A percentile compares a stretch with the other conserved stretches of the same genome.
Conservation (phyloP, 2,113 vertebrate species). For the Nyctereutes procyonoides region DNA sequence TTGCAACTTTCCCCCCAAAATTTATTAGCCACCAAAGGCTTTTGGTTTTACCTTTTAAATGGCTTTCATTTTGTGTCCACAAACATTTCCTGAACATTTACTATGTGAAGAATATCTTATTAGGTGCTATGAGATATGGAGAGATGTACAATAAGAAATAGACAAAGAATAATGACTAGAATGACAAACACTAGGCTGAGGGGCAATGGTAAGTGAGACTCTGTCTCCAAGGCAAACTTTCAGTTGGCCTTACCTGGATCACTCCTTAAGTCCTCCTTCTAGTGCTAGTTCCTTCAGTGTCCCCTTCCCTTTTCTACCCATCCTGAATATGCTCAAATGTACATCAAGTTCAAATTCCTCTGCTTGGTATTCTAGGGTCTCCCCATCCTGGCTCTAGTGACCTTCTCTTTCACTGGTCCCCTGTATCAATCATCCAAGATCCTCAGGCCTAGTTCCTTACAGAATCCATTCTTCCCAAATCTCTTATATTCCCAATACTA, state of each 20-base stretch:
- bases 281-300: neutral
- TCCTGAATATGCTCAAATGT: neutral
- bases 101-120: neutral
- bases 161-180: neutral
- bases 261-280: neutral
- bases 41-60: constrained; percentile 22
- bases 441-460: neutral
- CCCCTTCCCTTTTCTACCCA: neutral
- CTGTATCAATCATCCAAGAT: neutral
- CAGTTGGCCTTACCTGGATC: neutral
- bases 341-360: neutral
- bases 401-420: neutral
- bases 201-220: neutral
- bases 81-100: neutral
- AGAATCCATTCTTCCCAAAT: neutral
- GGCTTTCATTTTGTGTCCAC: constrained; percentile 13
- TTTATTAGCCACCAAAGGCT: neutral
- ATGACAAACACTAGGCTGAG: neutral
- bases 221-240: neutral
- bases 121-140: neutral
- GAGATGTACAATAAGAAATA: constrained; percentile 5
- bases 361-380: neutral
- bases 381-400: neutral
- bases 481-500: neutral
- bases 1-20: neutral